Conservation (phyloP, 2,888 invertebrate species). For the Sarcophaga subvicina region DNA sequence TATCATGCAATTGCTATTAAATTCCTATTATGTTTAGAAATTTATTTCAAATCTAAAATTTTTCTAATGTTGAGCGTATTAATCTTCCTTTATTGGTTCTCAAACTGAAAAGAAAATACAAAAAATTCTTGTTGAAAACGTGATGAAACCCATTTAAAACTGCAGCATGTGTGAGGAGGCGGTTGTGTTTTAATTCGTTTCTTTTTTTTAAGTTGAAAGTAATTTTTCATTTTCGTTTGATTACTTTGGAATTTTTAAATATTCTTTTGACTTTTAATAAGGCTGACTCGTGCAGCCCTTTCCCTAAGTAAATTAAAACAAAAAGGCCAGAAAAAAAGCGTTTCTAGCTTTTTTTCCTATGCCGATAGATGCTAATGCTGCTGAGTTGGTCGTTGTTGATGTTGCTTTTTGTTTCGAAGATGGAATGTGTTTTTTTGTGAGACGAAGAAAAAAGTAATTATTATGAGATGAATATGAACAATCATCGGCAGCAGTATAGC, state of each 20-base stretch:
- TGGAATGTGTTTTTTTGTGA: slow-evolving; percentile 50
- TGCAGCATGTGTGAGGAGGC: slow-evolving; percentile 76
- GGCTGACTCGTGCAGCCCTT: slow-evolving; percentile 41
- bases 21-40: no score
- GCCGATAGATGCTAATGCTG: slow-evolving; percentile 1
- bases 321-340: neutral
- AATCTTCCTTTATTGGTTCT: slow-evolving; percentile 4
- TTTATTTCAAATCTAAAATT: no score
- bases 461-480: slow-evolving; percentile 70
- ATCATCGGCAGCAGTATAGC: slow-evolving; percentile 47
- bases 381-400: neutral
- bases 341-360: slow-evolving; percentile 31
- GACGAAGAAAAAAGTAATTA: slow-evolving; percentile 67
- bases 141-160: slow-evolving; percentile 1
- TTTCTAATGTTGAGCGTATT: neutral
- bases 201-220: slow-evolving; percentile 19
- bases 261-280: slow-evolving; percentile 47
- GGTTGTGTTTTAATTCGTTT: slow-evolving; percentile 64
- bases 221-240: slow-evolving; percentile 60
- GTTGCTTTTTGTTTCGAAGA: slow-evolving; percentile 14
- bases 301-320: slow-evolving; percentile 34
- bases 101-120: neutral
- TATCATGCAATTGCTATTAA: no score
- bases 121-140: neutral
- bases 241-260: slow-evolving; percentile 45